phyloP scores from a whole-genome alignment of 2,113 vertebrate species.

The Oreocharis arfaki region DNA sequence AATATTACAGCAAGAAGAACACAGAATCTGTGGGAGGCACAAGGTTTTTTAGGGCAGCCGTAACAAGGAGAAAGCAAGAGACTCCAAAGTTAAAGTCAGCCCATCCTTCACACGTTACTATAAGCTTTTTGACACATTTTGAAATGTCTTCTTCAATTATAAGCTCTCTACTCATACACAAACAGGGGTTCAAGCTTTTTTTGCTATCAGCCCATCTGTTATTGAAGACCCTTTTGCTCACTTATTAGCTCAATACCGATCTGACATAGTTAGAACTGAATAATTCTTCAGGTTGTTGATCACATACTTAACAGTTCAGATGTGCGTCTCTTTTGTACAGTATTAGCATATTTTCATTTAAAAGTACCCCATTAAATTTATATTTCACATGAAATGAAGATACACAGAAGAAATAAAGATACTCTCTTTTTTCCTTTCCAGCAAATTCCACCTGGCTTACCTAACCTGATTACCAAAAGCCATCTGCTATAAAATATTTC shows the following conservation, averaged over 20 bases:
- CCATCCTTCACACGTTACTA: not conserved
- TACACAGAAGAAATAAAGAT: not conserved
- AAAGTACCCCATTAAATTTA: not conserved
- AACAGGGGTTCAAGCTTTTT: not conserved
- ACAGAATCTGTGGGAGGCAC: conserved; percentile 9
- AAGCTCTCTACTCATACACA: not conserved
- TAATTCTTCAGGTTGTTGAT: not conserved
- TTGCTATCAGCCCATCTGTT: not conserved
- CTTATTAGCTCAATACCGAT: not conserved
- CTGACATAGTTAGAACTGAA: not conserved
- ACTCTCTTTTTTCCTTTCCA: not conserved
- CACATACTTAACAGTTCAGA: not conserved
- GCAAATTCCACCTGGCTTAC: not conserved
- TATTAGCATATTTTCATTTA: not conserved
- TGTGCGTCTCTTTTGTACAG: not conserved
- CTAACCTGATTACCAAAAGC: not conserved
- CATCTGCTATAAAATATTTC: not conserved
- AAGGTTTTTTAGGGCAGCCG: conserved; percentile 8
- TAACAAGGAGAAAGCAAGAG: conserved; percentile 29
- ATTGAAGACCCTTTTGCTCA: not conserved
- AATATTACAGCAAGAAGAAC: conserved; percentile 39
- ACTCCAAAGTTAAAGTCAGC: conserved; percentile 21
- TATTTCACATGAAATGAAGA: not conserved
- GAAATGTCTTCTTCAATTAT: not conserved
- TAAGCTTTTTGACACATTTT: not conserved